Conservation (phyloP, 2,888 invertebrate genomes). For the Napeogenes inachia region DNA sequence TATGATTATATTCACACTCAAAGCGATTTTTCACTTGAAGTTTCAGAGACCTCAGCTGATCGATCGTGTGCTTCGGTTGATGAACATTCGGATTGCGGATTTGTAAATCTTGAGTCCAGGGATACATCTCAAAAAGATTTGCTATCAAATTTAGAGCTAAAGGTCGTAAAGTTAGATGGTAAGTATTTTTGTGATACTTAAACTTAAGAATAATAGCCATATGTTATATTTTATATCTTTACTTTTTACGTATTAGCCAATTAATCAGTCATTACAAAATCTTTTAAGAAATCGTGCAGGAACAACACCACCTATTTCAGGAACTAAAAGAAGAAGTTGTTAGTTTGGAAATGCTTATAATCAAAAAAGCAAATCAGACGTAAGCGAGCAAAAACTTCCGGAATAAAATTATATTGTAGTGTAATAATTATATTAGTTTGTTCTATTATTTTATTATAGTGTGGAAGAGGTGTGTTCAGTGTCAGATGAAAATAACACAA, state of each 20-base stretch:
- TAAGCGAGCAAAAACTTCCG: slow-evolving; percentile 1
- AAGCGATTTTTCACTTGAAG: slow-evolving; percentile 22
- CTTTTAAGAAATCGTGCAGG: slow-evolving; percentile 48
- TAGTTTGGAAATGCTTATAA: slow-evolving; percentile 12
- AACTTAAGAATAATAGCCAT: not conserved
- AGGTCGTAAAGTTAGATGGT: slow-evolving; percentile 56
- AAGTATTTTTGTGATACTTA: slow-evolving; percentile 24
- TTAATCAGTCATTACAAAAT: not conserved
- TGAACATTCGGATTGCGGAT: slow-evolving; percentile 37
- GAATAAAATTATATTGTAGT: too few relatives aligned
- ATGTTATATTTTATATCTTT: not conserved
- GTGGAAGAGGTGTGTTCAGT: too few relatives aligned
- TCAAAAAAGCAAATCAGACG: slow-evolving; percentile 9
- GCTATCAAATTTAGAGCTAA: slow-evolving; percentile 46
- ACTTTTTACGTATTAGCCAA: too few relatives aligned
- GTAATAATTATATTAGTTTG: too few relatives aligned
- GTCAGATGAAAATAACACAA: too few relatives aligned
- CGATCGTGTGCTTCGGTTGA: slow-evolving; percentile 35
- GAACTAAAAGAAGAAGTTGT: slow-evolving; percentile 50
- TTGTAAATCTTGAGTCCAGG: slow-evolving; percentile 27
- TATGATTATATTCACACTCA: slow-evolving; percentile 8
- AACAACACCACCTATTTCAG: slow-evolving; percentile 49
- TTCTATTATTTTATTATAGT: too few relatives aligned
- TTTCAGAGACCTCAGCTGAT: slow-evolving; percentile 11
- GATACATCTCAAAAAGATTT: slow-evolving; percentile 22